phyloP scores from a whole-genome alignment of 2,797 vertebrate species.

The Rhabdophis nuchalis region DNA sequence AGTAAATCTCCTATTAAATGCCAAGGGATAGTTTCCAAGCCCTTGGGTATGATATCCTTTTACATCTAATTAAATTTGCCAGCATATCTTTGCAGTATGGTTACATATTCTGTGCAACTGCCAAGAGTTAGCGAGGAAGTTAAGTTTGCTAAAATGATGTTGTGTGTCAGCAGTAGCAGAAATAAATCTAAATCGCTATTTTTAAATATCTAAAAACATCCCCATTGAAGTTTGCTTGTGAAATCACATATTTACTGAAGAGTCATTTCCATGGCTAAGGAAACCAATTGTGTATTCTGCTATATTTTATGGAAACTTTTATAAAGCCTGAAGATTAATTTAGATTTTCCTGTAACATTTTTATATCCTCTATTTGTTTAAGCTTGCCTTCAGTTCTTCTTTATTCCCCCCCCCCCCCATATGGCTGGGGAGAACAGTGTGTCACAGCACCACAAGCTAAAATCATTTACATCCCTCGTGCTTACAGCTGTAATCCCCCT shows the following conservation, averaged over 20 bases:
- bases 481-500: slow-evolving; percentile 17
- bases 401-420: background rate
- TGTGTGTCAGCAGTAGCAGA: background rate
- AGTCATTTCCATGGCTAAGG: slow-evolving; percentile 16
- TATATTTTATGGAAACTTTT: slow-evolving; percentile 39
- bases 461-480: slow-evolving; percentile 33
- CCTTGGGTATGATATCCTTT: slow-evolving; percentile 1
- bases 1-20: slow-evolving; percentile 10
- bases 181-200: slow-evolving; percentile 27
- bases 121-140: slow-evolving; percentile 21
- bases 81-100: background rate
- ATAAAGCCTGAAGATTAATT: slow-evolving; percentile 38
- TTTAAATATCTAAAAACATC: slow-evolving; percentile 17
- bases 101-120: slow-evolving; percentile 23
- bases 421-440: slow-evolving; percentile 30
- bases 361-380: slow-evolving; percentile 33
- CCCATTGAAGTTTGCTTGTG: slow-evolving; percentile 17
- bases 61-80: slow-evolving; percentile 22
- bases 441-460: slow-evolving; percentile 14
- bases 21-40: background rate
- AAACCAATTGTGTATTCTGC: slow-evolving; percentile 30
- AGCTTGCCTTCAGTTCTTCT: slow-evolving; percentile 23
- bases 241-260: slow-evolving; percentile 16
- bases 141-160: slow-evolving; percentile 20
- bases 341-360: slow-evolving; percentile 39